phyloP scores from a whole-genome alignment of 2,888 invertebrate genomes.

The Lasioglossum oenotherae region DNA sequence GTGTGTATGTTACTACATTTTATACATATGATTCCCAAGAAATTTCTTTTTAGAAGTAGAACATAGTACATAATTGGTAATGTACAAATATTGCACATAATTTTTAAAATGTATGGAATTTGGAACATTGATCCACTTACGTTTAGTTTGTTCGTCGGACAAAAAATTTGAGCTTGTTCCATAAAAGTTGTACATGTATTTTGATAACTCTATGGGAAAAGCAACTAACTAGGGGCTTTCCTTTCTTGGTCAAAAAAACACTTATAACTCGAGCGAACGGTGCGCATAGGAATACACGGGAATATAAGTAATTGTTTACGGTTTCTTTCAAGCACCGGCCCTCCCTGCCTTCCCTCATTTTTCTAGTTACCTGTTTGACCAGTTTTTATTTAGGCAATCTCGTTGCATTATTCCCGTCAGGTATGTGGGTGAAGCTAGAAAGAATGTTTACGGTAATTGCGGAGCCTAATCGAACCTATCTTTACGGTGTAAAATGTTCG shows the following conservation, averaged over 20 bases:
- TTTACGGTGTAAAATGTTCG: conserved; percentile 31
- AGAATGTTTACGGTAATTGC: conserved; percentile 56
- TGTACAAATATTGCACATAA: too few species aligned
- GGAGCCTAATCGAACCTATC: conserved; percentile 48
- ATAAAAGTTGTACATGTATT: background rate
- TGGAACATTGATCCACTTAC: background rate
- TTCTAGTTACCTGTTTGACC: conserved; percentile 30
- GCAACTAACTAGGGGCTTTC: background rate
- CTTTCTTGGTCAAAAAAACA: background rate
- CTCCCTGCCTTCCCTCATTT: conserved; percentile 19
- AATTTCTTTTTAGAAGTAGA: background rate
- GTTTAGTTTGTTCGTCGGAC: background rate
- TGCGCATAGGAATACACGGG: conserved; percentile 2
- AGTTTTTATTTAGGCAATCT: conserved; percentile 50
- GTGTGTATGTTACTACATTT: background rate
- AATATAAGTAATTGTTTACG: conserved; percentile 46
- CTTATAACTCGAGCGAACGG: background rate
- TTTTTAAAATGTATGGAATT: background rate
- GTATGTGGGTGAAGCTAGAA: conserved; percentile 44
- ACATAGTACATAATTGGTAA: too few species aligned
- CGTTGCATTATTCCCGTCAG: conserved; percentile 43
- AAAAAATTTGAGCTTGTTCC: background rate
- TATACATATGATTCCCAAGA: background rate
- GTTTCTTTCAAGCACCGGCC: conserved; percentile 20
- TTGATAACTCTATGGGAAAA: conserved; percentile 2